Evolutionary conservation across 37 sponge, comb jelly and placozoan genomes (phyloP).

Genomic region (Halichondria panicea): DNA sequence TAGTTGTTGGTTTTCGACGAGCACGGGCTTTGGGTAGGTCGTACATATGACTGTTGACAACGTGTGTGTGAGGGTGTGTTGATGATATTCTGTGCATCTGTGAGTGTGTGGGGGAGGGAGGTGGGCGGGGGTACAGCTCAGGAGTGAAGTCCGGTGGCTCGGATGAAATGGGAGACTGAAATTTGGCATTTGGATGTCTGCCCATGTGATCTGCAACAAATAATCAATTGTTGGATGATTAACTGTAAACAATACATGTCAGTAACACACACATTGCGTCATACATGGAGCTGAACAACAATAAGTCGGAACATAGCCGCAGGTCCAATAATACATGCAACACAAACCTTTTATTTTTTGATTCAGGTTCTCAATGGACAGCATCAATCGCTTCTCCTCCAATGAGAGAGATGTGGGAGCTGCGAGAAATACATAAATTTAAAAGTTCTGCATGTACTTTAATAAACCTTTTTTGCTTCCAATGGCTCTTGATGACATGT

Average conservation of each 20-base stretch:
- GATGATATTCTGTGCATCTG: not conserved
- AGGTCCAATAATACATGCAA: not conserved
- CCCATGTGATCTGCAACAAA: not conserved
- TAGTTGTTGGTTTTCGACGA: slow-evolving; percentile 13
- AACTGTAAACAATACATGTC: not conserved
- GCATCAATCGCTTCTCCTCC: slow-evolving; percentile 59
- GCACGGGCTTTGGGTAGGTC: slow-evolving; percentile 31
- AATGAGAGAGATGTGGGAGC: slow-evolving; percentile 27
- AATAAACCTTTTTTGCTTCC: not conserved
- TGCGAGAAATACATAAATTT: not conserved
- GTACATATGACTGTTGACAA: not conserved
- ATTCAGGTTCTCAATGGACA: slow-evolving; percentile 69
- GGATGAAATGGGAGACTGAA: not conserved
- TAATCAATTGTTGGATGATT: not conserved
- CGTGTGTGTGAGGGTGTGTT: too few species aligned
- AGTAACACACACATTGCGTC: too few species aligned
- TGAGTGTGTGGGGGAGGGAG: not conserved
- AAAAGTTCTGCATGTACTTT: not conserved
- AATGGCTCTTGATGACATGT: not conserved
- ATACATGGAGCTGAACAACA: too few species aligned
- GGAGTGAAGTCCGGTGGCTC: not conserved
- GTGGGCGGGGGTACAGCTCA: not conserved
- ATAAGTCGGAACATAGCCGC: too few species aligned
- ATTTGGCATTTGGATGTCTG: not conserved
- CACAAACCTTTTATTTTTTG: slow-evolving; percentile 43